phyloP scores from a whole-genome alignment of 2,113 vertebrate species.

The Sisor rabdophorus region DNA sequence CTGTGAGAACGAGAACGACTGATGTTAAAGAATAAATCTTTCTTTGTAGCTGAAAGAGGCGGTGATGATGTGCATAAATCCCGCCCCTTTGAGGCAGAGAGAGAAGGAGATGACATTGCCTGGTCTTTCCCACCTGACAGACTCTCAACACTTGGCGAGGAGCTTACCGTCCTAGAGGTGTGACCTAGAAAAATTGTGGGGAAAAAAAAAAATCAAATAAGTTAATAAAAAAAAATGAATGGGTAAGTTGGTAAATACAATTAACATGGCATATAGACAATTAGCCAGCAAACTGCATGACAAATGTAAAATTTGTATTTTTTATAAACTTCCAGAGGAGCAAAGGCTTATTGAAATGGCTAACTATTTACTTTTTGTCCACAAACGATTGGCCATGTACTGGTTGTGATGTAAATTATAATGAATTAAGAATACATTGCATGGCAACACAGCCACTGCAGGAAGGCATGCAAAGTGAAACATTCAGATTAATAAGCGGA shows the following conservation, averaged over 20 bases:
- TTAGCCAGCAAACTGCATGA: no score
- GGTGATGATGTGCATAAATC: constrained; percentile 80
- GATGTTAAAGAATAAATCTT: constrained; percentile 95
- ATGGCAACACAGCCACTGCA: neutral
- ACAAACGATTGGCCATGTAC: neutral
- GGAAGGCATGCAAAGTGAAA: neutral
- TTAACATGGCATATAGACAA: no score
- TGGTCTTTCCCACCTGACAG: constrained; percentile 79
- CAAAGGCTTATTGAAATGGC: no score
- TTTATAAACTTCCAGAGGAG: no score
- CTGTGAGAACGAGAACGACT: constrained; percentile 95
- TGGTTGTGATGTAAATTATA: neutral
- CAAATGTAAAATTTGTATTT: no score
- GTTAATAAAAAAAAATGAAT: no score
- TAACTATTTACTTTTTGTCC: neutral
- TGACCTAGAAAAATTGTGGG: constrained; percentile 73
- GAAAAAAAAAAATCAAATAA: neutral
- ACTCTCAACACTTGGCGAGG: constrained; percentile 90
- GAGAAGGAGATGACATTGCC: constrained; percentile 82
- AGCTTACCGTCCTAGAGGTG: constrained; percentile 79
- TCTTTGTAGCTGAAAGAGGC: constrained; percentile 84
- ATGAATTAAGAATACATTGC: neutral
- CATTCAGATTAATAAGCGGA: neutral
- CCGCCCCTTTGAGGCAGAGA: constrained; percentile 74
- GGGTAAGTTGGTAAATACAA: no score